Evolutionary conservation across 2,113 vertebrate species (phyloP).

Genomic region (Phrynosoma platyrhinos): DNA sequence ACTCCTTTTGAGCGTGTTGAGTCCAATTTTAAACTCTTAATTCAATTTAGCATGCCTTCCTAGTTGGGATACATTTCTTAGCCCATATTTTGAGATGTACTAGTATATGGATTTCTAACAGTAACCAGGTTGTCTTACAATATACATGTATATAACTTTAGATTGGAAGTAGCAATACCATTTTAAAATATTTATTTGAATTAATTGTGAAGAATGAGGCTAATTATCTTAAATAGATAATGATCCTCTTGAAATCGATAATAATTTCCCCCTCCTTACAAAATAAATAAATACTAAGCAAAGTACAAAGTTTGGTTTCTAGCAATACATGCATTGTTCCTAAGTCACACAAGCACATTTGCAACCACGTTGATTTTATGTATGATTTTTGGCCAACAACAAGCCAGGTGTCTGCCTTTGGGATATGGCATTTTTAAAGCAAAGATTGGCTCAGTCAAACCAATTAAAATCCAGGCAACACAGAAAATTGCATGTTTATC

Average conservation of each 20-base stretch:
- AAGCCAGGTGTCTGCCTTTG: slow-evolving; percentile 24
- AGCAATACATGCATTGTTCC: not conserved
- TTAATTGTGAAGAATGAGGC: not conserved
- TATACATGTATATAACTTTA: not conserved
- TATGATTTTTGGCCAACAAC: slow-evolving; percentile 5
- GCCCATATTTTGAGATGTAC: not conserved
- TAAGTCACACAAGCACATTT: slow-evolving; percentile 12
- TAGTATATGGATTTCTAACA: not conserved
- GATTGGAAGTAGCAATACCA: not conserved
- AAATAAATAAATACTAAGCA: not conserved
- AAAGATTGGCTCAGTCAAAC: slow-evolving; percentile 12
- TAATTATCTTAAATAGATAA: not conserved
- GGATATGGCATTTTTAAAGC: slow-evolving; percentile 39
- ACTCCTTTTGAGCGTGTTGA: not conserved
- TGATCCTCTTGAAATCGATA: not conserved
- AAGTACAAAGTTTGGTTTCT: not conserved
- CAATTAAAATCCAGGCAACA: slow-evolving; percentile 27
- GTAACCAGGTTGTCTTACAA: not conserved
- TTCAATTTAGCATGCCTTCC: not conserved
- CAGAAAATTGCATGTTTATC: slow-evolving; percentile 31
- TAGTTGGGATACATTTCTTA: not conserved
- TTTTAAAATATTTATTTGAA: not conserved
- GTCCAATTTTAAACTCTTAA: not conserved
- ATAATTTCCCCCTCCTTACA: no score
- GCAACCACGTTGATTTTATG: not conserved